A percentile compares a stretch with the other conserved stretches of the same genome.
Evolutionary conservation across 2,113 vertebrate species (phyloP).

Genomic region (Pseudorasbora parva): DNA sequence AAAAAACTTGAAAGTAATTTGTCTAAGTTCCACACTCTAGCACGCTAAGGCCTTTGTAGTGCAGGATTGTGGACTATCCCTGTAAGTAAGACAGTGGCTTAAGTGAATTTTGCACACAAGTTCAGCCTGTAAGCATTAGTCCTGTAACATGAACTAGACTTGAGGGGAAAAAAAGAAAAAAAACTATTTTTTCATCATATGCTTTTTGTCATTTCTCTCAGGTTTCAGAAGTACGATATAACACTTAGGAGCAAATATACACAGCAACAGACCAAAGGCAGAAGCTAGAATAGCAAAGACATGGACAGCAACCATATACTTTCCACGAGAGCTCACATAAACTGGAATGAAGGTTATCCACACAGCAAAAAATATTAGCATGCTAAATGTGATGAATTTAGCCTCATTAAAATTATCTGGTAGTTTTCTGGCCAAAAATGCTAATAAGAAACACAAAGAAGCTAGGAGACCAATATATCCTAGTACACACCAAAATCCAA

Average conservation of each 20-base stretch:
- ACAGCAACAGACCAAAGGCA: slow-evolving; percentile 64
- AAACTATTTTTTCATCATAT: slow-evolving; percentile 62
- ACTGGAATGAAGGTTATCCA: slow-evolving; percentile 69
- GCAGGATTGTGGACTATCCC: too few species aligned
- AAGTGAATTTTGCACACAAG: background rate
- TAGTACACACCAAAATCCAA: slow-evolving; percentile 65
- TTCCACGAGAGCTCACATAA: slow-evolving; percentile 65
- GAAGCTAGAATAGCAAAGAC: slow-evolving; percentile 69
- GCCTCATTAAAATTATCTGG: slow-evolving; percentile 70
- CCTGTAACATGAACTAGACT: too few species aligned
- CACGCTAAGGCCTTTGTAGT: too few species aligned
- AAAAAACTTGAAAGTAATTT: too few species aligned
- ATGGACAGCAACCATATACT: slow-evolving; percentile 67
- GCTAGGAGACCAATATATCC: slow-evolving; percentile 65
- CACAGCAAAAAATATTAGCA: slow-evolving; percentile 69
- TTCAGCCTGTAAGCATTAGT: background rate
- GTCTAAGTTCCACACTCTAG: too few species aligned
- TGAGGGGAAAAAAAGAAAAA: too few species aligned
- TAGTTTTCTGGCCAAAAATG: slow-evolving; percentile 66
- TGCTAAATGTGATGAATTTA: slow-evolving; percentile 69
- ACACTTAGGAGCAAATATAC: slow-evolving; percentile 67
- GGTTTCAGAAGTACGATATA: slow-evolving; percentile 64
- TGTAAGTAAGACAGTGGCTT: background rate
- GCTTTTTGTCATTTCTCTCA: slow-evolving; percentile 63
- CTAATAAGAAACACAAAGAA: slow-evolving; percentile 63